These are phyloP conservation scores for Diloba caeruleocephala DNA, from an alignment of 2,888 invertebrate genomes.

Conservation along the genomic window DNA sequence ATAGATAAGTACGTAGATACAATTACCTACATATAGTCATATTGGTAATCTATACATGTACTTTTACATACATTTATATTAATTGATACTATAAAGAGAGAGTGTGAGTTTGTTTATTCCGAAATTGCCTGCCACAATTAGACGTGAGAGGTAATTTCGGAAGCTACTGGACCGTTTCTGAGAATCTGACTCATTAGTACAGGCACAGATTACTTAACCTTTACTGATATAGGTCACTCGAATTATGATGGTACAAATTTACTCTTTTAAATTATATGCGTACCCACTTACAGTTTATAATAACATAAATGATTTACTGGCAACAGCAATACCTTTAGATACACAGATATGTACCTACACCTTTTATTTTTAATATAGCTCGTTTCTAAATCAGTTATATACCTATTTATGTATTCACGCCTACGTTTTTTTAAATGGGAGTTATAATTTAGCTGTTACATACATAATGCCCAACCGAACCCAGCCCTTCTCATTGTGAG, in stretches of 20 bases:
- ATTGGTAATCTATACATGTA: too few relatives aligned
- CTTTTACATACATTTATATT: too few relatives aligned
- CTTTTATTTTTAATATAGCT: constrained; percentile 33
- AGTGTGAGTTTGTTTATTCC: too few relatives aligned
- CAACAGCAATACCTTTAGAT: constrained; percentile 43
- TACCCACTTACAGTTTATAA: constrained; percentile 40
- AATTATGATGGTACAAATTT: constrained; percentile 46
- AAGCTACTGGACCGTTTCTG: too few relatives aligned
- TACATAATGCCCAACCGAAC: too few relatives aligned
- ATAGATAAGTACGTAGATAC: too few relatives aligned
- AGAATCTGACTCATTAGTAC: too few relatives aligned
- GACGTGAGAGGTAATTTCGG: too few relatives aligned
- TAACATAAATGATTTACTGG: constrained; percentile 49
- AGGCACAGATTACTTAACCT: constrained; percentile 18
- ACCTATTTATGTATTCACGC: constrained; percentile 24
- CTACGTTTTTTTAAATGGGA: constrained; percentile 23
- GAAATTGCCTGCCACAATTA: too few relatives aligned
- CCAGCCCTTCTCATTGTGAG: too few relatives aligned
- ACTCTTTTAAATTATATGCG: constrained; percentile 33
- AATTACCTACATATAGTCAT: too few relatives aligned
- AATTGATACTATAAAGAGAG: too few relatives aligned
- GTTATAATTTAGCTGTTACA: constrained; percentile 29
- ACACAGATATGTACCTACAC: constrained; percentile 17
- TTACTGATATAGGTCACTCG: constrained; percentile 22
- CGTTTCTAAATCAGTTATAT: constrained; percentile 30